Conservation (phyloP, 2,888 invertebrate species). For the Tyria jacobaeae region DNA sequence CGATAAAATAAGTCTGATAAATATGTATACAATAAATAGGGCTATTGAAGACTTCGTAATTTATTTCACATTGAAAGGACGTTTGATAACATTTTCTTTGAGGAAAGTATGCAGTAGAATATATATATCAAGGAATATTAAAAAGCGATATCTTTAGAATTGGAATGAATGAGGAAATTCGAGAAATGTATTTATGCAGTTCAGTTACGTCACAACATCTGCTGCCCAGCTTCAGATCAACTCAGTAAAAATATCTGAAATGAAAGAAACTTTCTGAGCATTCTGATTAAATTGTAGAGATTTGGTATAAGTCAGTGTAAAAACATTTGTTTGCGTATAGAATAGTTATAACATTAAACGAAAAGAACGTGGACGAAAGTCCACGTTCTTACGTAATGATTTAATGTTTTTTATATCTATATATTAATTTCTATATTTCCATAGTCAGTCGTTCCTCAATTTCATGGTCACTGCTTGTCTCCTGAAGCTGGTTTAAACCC, state of each 20-base stretch:
- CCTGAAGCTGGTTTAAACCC: too few species aligned
- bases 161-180: slow-evolving; percentile 15
- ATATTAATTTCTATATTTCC: too few species aligned
- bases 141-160: background rate
- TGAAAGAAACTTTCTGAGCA: background rate
- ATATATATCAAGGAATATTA: background rate
- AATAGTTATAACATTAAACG: too few species aligned
- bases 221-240: slow-evolving; percentile 6
- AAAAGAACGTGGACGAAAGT: too few species aligned
- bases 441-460: too few species aligned
- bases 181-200: slow-evolving; percentile 19
- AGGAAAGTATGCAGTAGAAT: too few species aligned
- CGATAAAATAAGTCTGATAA: too few species aligned
- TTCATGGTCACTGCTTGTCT: too few species aligned
- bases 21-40: background rate
- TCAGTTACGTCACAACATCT: slow-evolving; percentile 15
- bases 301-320: background rate
- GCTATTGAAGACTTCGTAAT: background rate
- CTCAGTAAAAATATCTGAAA: slow-evolving; percentile 11
- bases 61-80: background rate
- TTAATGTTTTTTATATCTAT: too few species aligned
- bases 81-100: background rate
- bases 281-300: background rate
- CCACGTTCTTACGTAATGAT: too few species aligned
- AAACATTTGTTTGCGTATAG: background rate